phyloP scores from a whole-genome alignment of 2,113 vertebrate genomes.

The Plestiodon gilberti region DNA sequence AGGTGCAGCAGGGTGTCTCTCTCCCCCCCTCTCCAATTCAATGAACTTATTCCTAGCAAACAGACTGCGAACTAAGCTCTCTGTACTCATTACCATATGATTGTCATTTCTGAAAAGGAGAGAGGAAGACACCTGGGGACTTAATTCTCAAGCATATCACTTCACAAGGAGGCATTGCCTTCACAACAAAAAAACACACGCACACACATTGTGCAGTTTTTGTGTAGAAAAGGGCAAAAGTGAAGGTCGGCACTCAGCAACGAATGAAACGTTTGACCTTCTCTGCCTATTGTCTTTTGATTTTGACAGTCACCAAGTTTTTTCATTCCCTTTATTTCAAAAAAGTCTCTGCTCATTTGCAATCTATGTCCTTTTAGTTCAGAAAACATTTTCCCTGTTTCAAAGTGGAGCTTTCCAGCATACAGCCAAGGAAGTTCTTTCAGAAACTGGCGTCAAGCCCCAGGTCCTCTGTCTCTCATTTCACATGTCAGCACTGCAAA shows the following conservation, averaged over 20 bases:
- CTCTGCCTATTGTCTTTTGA: not conserved
- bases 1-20: conserved; percentile 24
- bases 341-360: too few relatives aligned
- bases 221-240: not conserved
- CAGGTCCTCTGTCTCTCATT: not conserved
- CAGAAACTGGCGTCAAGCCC: not conserved
- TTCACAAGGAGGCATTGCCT: conserved; percentile 7
- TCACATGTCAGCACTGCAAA: too few relatives aligned
- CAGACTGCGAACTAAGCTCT: not conserved
- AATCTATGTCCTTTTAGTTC: not conserved
- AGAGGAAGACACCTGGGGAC: conserved; percentile 1
- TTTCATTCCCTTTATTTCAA: not conserved
- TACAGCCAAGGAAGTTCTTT: not conserved
- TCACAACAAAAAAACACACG: not conserved
- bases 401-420: not conserved
- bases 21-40: not conserved
- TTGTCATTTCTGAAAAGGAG: conserved; percentile 39
- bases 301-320: not conserved
- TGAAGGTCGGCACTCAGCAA: conserved; percentile 11
- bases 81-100: not conserved
- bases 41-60: conserved; percentile 25
- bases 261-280: not conserved
- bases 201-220: not conserved
- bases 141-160: conserved; percentile 21
- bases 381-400: not conserved